Conservation (phyloP, 2,797 vertebrate species). For the Artibeus lituratus region DNA sequence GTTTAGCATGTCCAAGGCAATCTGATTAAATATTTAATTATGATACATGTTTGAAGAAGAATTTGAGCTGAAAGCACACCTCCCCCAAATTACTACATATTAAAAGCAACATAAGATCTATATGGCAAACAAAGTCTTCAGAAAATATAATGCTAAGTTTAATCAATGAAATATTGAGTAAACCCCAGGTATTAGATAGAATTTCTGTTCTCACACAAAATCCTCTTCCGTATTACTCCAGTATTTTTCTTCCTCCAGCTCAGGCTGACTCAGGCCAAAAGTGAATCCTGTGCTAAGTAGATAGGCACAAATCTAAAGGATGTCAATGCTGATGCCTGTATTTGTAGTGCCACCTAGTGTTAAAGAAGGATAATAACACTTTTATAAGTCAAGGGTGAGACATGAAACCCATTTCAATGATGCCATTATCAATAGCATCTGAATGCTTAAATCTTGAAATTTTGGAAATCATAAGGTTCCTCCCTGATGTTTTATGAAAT, state of each 20-base stretch:
- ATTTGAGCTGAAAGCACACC: neutral
- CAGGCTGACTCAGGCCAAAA: neutral
- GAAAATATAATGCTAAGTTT: neutral
- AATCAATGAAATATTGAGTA: neutral
- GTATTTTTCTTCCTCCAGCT: neutral
- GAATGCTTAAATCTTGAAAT: neutral
- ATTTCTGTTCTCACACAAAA: neutral
- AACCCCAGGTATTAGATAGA: neutral
- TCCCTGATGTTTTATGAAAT: neutral
- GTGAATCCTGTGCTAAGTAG: neutral
- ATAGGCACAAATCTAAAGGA: neutral
- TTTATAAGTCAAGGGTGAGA: neutral
- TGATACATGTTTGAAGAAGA: neutral
- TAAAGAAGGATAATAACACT: neutral
- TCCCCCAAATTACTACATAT: neutral
- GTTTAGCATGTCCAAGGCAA: neutral
- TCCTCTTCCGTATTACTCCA: neutral
- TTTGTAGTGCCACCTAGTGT: conserved; percentile 55
- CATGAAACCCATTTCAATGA: neutral
- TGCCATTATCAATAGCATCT: neutral
- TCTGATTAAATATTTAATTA: neutral
- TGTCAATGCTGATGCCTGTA: neutral
- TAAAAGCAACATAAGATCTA: conserved; percentile 12
- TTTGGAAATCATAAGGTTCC: neutral
- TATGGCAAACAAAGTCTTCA: neutral